Conservation (phyloP, 2,888 invertebrate species). For the Cordylochernes scorpioides region DNA sequence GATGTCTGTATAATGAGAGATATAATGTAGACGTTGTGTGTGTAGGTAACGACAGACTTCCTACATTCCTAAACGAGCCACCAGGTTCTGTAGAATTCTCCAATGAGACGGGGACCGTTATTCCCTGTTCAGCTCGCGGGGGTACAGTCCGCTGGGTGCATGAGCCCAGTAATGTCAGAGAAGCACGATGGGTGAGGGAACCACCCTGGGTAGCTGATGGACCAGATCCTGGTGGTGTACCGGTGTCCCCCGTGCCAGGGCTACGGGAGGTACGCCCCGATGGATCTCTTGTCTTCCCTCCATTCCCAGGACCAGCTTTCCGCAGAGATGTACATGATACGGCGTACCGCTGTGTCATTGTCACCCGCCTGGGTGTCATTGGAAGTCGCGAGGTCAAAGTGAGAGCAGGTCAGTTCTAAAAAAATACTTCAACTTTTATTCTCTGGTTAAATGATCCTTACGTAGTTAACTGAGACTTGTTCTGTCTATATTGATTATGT, state of each 20-base stretch:
- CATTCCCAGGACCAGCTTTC: conserved; percentile 76
- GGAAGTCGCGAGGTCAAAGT: conserved; percentile 77
- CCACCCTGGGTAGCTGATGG: no score
- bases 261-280: conserved; percentile 20
- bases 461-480: no score
- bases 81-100: conserved; percentile 12
- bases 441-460: no score
- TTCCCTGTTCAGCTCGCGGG: conserved; percentile 11
- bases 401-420: conserved; percentile 71
- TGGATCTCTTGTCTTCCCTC: conserved; percentile 75
- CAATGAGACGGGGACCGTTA: conserved; percentile 11
- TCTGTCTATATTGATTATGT: no score
- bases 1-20: no score
- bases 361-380: conserved; percentile 63
- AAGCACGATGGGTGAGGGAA: no score
- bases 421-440: no score
- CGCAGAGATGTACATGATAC: conserved; percentile 78
- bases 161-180: no score
- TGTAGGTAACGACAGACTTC: no score
- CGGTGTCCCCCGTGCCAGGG: conserved; percentile 11
- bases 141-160: conserved; percentile 10
- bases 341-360: conserved; percentile 69
- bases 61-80: conserved; percentile 12
- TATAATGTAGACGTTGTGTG: no score
- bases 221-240: conserved; percentile 9